A percentile compares a stretch with the other conserved stretches of the same genome.
Conservation (phyloP, 2,888 invertebrate species). For the Sarcophaga rosellei region DNA sequence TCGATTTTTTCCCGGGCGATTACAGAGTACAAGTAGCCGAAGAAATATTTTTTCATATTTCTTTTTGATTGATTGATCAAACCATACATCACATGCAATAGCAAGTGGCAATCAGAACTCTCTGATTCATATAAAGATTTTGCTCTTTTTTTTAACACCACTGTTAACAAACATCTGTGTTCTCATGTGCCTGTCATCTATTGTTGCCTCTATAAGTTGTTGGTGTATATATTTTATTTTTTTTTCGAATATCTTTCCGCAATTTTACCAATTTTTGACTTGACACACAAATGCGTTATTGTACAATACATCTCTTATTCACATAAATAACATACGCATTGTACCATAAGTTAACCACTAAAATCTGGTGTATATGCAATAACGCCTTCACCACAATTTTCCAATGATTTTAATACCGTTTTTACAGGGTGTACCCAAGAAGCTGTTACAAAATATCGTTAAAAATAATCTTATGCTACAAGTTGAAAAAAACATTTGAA, state of each 20-base stretch:
- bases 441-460: neutral
- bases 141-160: neutral
- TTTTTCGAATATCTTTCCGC: constrained; percentile 28
- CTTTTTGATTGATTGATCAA: too few relatives aligned
- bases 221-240: constrained; percentile 17
- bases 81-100: too few relatives aligned
- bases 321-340: constrained; percentile 65
- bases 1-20: too few relatives aligned
- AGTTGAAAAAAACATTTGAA: neutral
- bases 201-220: neutral
- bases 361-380: constrained; percentile 70
- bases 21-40: too few relatives aligned
- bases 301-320: constrained; percentile 18
- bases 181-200: neutral
- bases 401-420: constrained; percentile 49
- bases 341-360: constrained; percentile 69
- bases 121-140: neutral
- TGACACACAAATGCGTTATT: constrained; percentile 59
- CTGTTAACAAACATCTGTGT: neutral
- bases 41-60: too few relatives aligned
- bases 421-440: neutral
- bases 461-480: neutral
- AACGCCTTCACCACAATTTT: constrained; percentile 68
- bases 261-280: constrained; percentile 62
- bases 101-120: too few relatives aligned